Conservation (phyloP, 2,113 vertebrate genomes). For the Pseudonaja textilis region DNA sequence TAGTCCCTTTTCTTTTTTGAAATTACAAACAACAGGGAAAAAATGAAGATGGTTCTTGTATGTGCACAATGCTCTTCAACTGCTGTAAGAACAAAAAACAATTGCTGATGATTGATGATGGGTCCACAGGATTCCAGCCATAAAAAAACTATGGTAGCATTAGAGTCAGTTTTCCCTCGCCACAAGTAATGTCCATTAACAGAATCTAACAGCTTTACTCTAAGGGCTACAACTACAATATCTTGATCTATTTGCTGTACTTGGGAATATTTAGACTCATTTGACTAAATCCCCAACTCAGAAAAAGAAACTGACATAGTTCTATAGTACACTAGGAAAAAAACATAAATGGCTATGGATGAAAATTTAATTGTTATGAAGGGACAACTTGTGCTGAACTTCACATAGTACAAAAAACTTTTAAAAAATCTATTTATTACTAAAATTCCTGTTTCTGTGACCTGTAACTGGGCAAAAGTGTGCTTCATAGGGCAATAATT, state of each 20-base stretch:
- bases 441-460: background rate
- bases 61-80: background rate
- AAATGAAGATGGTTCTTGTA: background rate
- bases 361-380: background rate
- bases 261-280: background rate
- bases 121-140: background rate
- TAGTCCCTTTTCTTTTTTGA: background rate
- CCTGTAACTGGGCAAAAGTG: background rate
- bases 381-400: background rate
- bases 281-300: background rate
- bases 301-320: background rate
- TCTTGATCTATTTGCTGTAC: background rate
- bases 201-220: background rate
- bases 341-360: background rate
- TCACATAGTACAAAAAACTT: background rate
- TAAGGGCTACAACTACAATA: background rate
- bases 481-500: background rate
- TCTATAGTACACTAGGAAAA: background rate
- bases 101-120: background rate
- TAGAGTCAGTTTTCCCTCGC: background rate
- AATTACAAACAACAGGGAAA: background rate
- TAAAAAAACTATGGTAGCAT: background rate
- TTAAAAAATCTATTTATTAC: background rate
- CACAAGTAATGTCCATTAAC: background rate
- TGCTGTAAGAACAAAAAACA: background rate